These are phyloP conservation scores for Falco naumanni DNA, from an alignment of 2,797 vertebrate species.

Conservation along the genomic window DNA sequence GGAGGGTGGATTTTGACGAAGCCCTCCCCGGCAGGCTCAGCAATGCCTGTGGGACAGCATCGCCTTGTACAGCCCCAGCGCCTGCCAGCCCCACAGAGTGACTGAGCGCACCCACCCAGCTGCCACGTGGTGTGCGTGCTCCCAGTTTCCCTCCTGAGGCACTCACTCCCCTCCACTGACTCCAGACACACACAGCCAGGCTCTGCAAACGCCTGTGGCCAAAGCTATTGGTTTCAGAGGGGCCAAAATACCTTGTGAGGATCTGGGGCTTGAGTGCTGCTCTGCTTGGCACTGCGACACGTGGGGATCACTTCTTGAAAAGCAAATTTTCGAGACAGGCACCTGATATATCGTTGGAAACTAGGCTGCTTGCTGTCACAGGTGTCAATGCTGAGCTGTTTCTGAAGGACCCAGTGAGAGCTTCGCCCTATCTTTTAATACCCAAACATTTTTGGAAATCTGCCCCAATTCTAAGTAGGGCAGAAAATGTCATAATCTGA, in stretches of 20 bases:
- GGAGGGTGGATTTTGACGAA: not conserved
- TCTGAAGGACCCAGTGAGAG: not conserved
- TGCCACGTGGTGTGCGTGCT: not conserved
- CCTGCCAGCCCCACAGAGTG: not conserved
- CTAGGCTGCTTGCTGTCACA: not conserved
- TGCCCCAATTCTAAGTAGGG: constrained; percentile 50
- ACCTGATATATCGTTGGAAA: not conserved
- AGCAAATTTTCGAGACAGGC: not conserved
- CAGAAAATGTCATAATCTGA: not conserved
- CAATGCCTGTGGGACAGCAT: not conserved
- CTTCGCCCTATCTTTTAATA: not conserved
- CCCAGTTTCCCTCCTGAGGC: rapidly evolving
- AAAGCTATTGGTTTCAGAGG: not conserved
- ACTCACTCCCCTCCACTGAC: not conserved
- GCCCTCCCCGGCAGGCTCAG: not conserved
- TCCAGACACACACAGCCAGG: not conserved
- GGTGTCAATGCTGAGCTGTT: not conserved
- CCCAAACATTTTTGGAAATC: constrained; percentile 26
- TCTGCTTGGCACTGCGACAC: not conserved
- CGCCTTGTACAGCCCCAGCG: not conserved
- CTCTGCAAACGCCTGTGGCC: rapidly evolving
- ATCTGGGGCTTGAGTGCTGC: not conserved
- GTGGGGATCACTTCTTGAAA: not conserved
- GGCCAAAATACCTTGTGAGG: not conserved
- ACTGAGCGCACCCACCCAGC: not conserved